Base-by-base conservation (phyloP, 2,888 invertebrate genomes). In the Willowsia nigromaculata region DNA sequence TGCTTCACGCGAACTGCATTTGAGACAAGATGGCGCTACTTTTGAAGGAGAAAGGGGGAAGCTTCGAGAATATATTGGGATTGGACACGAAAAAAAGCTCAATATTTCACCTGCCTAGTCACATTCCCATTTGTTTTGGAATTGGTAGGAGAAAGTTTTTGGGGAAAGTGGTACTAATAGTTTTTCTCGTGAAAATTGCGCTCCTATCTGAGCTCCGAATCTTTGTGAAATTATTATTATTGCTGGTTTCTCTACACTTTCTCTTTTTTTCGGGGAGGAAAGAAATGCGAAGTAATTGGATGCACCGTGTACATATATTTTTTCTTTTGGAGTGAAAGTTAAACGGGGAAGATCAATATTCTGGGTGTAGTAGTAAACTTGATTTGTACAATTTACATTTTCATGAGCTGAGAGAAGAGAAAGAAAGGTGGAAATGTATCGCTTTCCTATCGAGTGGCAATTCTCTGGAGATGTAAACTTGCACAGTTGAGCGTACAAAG, bases 341-440 rank as follows among this genome's bases (percentile, higher is more conserved):
- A 40, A 40, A 40, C 4, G 15, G 18, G 43, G 1, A 50, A 62
- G 25, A 53, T 56, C 22, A 71, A 33, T 84, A 65, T 56, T 56
- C 59, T 71, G 56, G 15, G 62, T 43, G 11, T n/a, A 18, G 62
- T 18, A 65, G 43, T 25, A 86, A 86, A 86, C 86, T 86, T 86
- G 86, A 86, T 86, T 86, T 80, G 86, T 65, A 86, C 86, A 80
- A 86, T 86, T 86, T 86, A 80, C 80, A 86, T 86, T 86, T 86
- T 53, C 68, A 56, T 80, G 80, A 68, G n/a, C n/a, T n/a, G 50
- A 37, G 40, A 37, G 22, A 71, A 71, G 22, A 27, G 1, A 18
- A 18, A 33, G n/a, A 71, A 30, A 25, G 18, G 53, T n/a, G n/a
- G 47, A 53, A 40, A 62, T 30, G 37, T 59, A 81, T 78, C 74